Evolutionary conservation across 2,888 invertebrate species (phyloP), one percentile per base, ranked within the genome.

Genomic region (Limnephilus marmoratus): DNA sequence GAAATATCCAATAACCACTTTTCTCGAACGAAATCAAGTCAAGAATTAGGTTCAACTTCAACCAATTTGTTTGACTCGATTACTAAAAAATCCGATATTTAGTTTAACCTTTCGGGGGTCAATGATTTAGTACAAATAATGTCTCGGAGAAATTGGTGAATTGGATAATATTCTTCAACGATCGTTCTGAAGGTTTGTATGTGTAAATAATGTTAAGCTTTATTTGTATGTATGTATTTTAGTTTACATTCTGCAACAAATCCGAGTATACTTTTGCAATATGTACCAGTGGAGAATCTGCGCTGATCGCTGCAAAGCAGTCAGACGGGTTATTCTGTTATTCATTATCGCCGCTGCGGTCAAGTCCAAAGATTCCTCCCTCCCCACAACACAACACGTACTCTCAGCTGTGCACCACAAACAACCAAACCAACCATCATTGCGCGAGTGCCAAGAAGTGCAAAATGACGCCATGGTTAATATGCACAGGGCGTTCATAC

Each of bases 281-380:
- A 45, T 45, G 12, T 45, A 53, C 18, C 0, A 24, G 68, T 68
- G 68, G n/a, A 68, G n/a, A 24, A 24, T n/a, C 53, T 18, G 53
- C 18, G 53, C 53, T 18, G 18, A 18, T 18, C 5, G 1, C 53
- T 5, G 53, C 68, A 68, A 68, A 68, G 68, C 24, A 24, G 68
- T 68, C 68, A 68, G 68, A 68, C 68, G 7, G n/a, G 68, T 68
- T 68, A 68, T 68, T 68, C 68, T 9, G 68, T 68, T 68, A 68
- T 68, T 68, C 68, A n/a, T 9, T 68, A n/a, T 68, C 11, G 85
- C 41, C 85, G 9, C 85, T 41, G 85, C 85, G 85, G 85, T 85
- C 85, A 85, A 85, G 85, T 37, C 34, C 85, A 85, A 85, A 85
- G 83, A 85, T 85, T 0, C 7, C 18, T 18, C 13, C 15, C 34